Evolutionary conservation across 2,888 invertebrate genomes (phyloP), one percentile per base, ranked within the genome.

Genomic region (Suillia variegata): DNA sequence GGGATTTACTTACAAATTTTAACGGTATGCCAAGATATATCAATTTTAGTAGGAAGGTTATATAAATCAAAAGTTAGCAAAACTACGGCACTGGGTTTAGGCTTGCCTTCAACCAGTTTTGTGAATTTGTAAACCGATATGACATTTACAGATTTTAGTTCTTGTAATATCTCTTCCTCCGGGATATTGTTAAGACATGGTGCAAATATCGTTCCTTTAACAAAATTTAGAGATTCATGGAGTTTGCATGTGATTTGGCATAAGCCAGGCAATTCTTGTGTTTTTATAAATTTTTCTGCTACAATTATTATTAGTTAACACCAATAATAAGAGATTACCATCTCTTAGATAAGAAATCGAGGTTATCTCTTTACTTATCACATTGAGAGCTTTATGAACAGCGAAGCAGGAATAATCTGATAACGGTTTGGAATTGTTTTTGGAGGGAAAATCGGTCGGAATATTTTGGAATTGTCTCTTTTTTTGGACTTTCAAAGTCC

Each of bases 1-100:
- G 62, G 64, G 20, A 66, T 57, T 20, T 61, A 62, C 54, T 59
- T 59, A 2, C 38, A 10, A 0, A 62, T 57, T 42, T 52, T 56
- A 15, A 61, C 62, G 10, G 53, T 54, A 34, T 59, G 56, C 49
- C 60, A 59, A 47, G 49, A 22, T 10, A 62, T 59, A 20, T 59
- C 52, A 4, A 54, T 45, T 26, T 51, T 56, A 13, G 56, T 31
- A 8, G 61, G 57, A 1, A 48, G 42, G 1, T 22, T 12, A 18
- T 47, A 61, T 24, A 61, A 56, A 13, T 63, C 31, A 8, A 61
- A 61, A 2, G 63, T 61, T 1, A 55, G 31, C 2, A 62, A 48
- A 10, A 60, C 10, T 6, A 58, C 38, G 10, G 51, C 56, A 49
- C 48, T 61, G 21, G 55, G 62, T 17, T 58, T 20, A 17, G 58